Evolutionary conservation across 2,797 vertebrate species (phyloP).

Genomic region (Microctenopoma lineatum): DNA sequence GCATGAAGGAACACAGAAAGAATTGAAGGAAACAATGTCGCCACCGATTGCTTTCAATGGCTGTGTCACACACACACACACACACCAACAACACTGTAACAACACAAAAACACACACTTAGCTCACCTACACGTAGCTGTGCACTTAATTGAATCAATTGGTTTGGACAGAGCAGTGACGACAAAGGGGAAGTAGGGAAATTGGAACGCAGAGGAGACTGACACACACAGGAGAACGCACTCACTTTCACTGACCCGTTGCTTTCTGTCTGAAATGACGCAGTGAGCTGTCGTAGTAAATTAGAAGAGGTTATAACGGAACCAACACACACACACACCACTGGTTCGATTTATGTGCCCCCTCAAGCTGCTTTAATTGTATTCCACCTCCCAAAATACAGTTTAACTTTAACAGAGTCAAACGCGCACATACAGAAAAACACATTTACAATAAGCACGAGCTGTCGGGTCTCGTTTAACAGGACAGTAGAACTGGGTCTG

Average conservation of each 20-base stretch:
- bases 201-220: slow-evolving; percentile 29
- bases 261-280: slow-evolving; percentile 28
- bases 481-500: neutral
- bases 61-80: slow-evolving; percentile 18
- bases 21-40: neutral
- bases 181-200: slow-evolving; percentile 23
- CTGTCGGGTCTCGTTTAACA: slow-evolving; percentile 8
- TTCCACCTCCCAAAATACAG: slow-evolving; percentile 50
- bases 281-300: slow-evolving; percentile 49
- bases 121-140: neutral
- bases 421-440: neutral
- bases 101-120: neutral
- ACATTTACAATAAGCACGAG: neutral
- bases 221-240: neutral
- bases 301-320: slow-evolving; percentile 45
- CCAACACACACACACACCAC: slow-evolving; percentile 15
- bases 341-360: slow-evolving; percentile 9
- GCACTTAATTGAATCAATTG: slow-evolving; percentile 31
- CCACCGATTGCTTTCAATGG: neutral
- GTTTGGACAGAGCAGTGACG: slow-evolving; percentile 38
- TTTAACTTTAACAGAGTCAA: slow-evolving; percentile 39
- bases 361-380: slow-evolving; percentile 38
- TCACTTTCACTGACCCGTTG: neutral
- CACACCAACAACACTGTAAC: neutral
- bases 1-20: slow-evolving; percentile 41